These are phyloP conservation scores for Tychaedon coryphoeus DNA, from an alignment of 2,113 vertebrate genomes.

Conservation along the genomic window DNA sequence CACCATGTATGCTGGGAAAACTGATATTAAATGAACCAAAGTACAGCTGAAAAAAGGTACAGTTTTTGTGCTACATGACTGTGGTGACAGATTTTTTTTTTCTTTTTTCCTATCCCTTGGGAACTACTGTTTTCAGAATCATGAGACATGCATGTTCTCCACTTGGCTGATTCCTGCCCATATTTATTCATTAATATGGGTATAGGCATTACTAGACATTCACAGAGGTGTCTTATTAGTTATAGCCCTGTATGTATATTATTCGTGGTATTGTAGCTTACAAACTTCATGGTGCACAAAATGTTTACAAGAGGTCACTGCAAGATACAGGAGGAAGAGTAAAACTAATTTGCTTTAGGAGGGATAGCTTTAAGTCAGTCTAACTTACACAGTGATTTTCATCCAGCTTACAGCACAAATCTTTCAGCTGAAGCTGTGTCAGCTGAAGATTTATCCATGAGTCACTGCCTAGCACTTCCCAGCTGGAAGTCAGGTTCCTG, in stretches of 20 bases:
- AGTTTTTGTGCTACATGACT: not conserved
- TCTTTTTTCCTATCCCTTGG: not conserved
- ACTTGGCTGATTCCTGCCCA: not conserved
- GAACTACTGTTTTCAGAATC: not conserved
- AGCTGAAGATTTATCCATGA: not conserved
- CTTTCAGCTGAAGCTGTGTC: not conserved
- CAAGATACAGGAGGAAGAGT: not conserved
- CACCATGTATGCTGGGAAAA: not conserved
- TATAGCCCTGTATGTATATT: not conserved
- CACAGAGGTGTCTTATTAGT: not conserved
- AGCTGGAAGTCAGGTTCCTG: not conserved
- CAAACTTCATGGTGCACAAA: not conserved
- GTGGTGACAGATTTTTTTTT: not conserved
- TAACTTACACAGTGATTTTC: not conserved
- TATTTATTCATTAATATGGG: not conserved
- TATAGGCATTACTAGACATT: not conserved
- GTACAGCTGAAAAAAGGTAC: not conserved
- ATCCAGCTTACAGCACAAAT: not conserved
- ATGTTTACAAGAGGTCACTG: not conserved
- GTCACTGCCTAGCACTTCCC: not conserved
- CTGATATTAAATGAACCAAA: not conserved
- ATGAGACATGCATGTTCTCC: not conserved
- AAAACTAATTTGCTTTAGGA: not conserved
- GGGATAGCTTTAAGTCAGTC: not conserved
- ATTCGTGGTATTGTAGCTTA: not conserved